These are phyloP conservation scores for Halyomorpha halys DNA, from an alignment of 1,140 invertebrate genomes.

Conservation along the genomic window DNA sequence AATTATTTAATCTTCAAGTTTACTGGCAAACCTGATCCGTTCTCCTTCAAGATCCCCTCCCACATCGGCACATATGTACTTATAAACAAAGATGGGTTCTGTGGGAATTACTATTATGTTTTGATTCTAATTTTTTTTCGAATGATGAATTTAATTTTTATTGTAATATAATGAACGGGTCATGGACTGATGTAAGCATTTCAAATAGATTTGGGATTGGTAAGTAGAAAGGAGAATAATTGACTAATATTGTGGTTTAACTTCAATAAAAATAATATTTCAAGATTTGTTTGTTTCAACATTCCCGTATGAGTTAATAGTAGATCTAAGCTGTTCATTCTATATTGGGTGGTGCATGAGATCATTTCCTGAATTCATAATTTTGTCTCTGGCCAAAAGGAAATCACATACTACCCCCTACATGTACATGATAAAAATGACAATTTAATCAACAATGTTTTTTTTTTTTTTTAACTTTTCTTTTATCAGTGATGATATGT, in stretches of 20 bases:
- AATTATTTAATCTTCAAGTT: too few species aligned
- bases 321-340: too few species aligned
- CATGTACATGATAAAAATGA: background rate
- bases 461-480: background rate
- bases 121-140: background rate
- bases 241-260: background rate
- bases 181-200: constrained; percentile 5
- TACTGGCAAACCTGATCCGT: too few species aligned
- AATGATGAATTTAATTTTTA: background rate
- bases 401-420: background rate
- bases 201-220: constrained; percentile 27
- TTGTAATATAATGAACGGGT: background rate
- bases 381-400: background rate
- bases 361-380: background rate
- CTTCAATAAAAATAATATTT: background rate
- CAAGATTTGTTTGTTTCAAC: background rate
- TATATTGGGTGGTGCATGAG: background rate
- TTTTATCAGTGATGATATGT: background rate
- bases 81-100: constrained; percentile 23
- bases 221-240: constrained; percentile 15
- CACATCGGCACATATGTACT: constrained; percentile 3
- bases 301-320: background rate
- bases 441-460: background rate
- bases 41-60: too few species aligned
- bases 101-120: background rate